phyloP scores from a whole-genome alignment of 1,140 invertebrate species.

The Conus ventricosus region DNA sequence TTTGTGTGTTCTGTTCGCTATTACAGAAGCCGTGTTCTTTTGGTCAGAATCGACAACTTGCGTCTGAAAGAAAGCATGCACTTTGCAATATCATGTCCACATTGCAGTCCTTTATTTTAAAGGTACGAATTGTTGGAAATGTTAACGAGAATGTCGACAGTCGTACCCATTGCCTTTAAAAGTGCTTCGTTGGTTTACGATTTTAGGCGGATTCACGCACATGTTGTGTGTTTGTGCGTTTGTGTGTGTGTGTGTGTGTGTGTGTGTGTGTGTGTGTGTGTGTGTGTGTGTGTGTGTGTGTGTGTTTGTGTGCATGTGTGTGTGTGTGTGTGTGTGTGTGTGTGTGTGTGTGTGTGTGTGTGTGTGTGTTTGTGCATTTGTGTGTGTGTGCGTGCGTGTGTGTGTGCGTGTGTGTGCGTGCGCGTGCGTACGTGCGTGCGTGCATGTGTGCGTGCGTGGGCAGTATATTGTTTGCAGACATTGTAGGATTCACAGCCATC shows the following conservation, averaged over 20 bases:
- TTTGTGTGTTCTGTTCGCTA: too few relatives aligned
- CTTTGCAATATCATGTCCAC: too few relatives aligned
- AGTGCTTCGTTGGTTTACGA: too few relatives aligned
- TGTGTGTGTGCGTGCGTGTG: neutral
- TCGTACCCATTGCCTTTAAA: too few relatives aligned
- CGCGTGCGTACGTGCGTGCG: neutral
- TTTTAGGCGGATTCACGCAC: neutral
- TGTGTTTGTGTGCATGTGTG: neutral
- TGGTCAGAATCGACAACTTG: too few relatives aligned
- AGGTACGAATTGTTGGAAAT: too few relatives aligned
- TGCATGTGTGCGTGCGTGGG: too few relatives aligned
- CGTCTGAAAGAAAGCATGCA: too few relatives aligned
- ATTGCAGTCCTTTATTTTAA: too few relatives aligned
- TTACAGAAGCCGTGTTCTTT: too few relatives aligned
- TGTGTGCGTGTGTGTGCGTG: constrained; percentile 3
- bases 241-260: neutral
- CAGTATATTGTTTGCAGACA: constrained; percentile 92
- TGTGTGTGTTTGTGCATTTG: neutral
- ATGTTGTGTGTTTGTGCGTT: neutral
- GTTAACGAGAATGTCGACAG: too few relatives aligned
- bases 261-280: neutral
- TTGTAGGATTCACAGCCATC: constrained; percentile 94
- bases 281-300: neutral
- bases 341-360: neutral
- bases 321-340: neutral